phyloP scores from a whole-genome alignment of 2,797 vertebrate species.

The Myotis pilosus region DNA sequence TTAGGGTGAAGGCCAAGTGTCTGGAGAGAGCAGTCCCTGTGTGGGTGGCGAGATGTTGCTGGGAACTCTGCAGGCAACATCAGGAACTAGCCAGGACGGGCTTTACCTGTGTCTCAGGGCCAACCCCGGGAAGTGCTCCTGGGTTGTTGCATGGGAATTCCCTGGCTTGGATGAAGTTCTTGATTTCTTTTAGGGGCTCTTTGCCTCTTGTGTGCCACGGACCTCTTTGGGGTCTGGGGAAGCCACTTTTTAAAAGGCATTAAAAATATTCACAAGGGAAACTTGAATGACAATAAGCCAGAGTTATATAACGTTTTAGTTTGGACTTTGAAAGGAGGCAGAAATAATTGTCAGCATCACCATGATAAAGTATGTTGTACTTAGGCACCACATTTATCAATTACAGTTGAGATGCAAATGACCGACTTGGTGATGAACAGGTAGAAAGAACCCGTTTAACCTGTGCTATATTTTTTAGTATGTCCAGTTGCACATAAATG shows the following conservation, averaged over 20 bases:
- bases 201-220: not conserved
- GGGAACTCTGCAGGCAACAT: not conserved
- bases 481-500: not conserved
- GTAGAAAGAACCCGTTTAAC: not conserved
- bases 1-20: not conserved
- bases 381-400: not conserved
- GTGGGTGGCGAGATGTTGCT: not conserved
- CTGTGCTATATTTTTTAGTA: slow-evolving; percentile 5
- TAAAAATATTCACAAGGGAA: not conserved
- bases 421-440: not conserved
- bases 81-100: not conserved
- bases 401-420: not conserved
- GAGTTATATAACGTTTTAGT: not conserved
- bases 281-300: not conserved
- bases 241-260: not conserved
- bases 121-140: not conserved
- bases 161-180: not conserved
- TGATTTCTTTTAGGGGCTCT: not conserved
- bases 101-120: not conserved
- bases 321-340: not conserved
- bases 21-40: not conserved
- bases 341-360: not conserved
- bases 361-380: not conserved
- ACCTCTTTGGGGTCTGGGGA: not conserved
- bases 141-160: not conserved